Base-by-base conservation (phyloP, 1,140 invertebrate genomes). In the Philopotamus ludificatus region DNA sequence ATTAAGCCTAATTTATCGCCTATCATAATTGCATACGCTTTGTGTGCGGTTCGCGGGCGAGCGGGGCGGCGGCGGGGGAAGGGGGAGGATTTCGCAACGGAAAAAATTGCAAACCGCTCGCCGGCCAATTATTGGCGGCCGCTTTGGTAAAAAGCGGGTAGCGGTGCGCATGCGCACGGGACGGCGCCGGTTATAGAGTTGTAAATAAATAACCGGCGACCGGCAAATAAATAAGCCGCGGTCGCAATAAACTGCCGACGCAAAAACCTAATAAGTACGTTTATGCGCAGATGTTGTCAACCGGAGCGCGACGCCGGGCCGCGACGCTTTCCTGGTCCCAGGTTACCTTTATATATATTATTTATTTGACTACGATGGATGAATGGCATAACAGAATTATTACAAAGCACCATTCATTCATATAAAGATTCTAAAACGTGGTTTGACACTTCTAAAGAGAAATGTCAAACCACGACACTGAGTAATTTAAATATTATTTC, bases 181-280 rank as follows among this genome's bases (percentile, higher is more conserved):
- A 41, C 26, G 15, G 22, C 49, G 59, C 65, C 53, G 49, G 22
- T 59, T 68, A 68, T 68, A 64, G 65, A 65, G 67, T 62, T 68
- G 67, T 65, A 58, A 68, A 68, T 68, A 68, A 68, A 68, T 68
- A 61, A 65, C 51, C 53, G 60, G 20, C 63, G 55, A 54, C 42
- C 15, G 59, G 22, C 34, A 63, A 68, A 68, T 68, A 68, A 68
- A 68, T 60, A 62, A 68, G 49, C 61, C 15, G 47, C 59, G 20
- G 34, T 15, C 63, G 49, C 63, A 61, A 68, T 68, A 68, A 68
- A 68, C 58, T 61, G 60, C 61, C 54, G 21, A 42, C 49, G 58
- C 54, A 60, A 60, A 64, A 64, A 60, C 61, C 21, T 25, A 55
- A 22, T 47, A 22, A 3, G 2, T 28, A 21, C 34, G 8, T 22